Evolutionary conservation across 2,113 vertebrate species (phyloP), one percentile per base, ranked within the genome.

Genomic region (Phaethon lepturus): DNA sequence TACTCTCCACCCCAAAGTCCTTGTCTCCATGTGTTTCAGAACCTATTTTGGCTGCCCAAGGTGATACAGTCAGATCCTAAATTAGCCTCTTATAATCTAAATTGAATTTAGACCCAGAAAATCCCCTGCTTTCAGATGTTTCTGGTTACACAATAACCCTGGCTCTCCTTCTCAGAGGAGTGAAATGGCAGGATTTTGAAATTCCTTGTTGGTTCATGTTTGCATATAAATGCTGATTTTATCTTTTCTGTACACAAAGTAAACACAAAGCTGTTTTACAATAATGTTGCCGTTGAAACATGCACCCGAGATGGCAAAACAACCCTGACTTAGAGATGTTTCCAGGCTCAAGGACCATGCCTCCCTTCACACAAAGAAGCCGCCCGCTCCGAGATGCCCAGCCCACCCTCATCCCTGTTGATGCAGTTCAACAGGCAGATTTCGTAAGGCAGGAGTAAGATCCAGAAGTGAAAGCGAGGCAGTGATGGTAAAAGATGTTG

Each of bases 211-310:
- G 94, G 93, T 94, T 97, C 97, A 97, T 89, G 94, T 98, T 97
- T 98, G 96, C 96, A 97, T 97, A 96, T 98, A 96, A 97, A 96
- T 97, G 96, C 94, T 96, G 97, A 98, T 98, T 92, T 94, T 97
- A 97, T 98, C 96, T 97, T 90, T 97, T 86, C 95, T 96, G 96
- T 97, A 97, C 94, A 97, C 95, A 97, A 96, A 95, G 97, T 97
- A 95, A 97, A 98, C 94, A 96, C 88, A 95, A 95, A 97, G 91
- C 75, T 91, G 73, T 97, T 87, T 92, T 94, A 96, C 90, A 94
- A 96, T 97, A 95, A 96, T 96, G 96, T 96, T 96, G 95, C 95
- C 95, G 94, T 97, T 95, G 95, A 95, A 93, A 91, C 91, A 95
- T 95, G 97, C 87, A 95, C 69, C 40, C 64, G 64, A 85, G 90